A percentile compares a stretch with the other conserved stretches of the same genome.
These are phyloP conservation scores for Leucozona laternaria DNA, from an alignment of 2,888 invertebrate genomes.

Conservation along the genomic window DNA sequence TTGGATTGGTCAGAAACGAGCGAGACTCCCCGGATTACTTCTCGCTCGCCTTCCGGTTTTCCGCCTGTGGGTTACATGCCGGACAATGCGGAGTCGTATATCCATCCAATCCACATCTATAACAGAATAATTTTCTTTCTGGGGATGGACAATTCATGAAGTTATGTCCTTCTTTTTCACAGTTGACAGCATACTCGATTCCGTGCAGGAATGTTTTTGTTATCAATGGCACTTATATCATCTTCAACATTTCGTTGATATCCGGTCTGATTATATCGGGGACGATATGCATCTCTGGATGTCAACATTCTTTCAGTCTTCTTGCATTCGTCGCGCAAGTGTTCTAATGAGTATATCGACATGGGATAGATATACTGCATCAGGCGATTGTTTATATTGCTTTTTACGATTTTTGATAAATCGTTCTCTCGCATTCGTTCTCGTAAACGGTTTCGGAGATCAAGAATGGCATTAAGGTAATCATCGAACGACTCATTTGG, in stretches of 20 bases:
- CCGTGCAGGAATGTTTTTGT: neutral
- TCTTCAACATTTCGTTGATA: too few relatives aligned
- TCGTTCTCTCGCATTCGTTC: neutral
- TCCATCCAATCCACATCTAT: slow-evolving; percentile 13
- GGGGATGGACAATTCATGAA: slow-evolving; percentile 16
- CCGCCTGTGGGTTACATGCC: neutral
- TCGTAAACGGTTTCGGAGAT: slow-evolving; percentile 2
- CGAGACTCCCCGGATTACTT: slow-evolving; percentile 21
- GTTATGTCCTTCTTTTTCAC: slow-evolving; percentile 7
- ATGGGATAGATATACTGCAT: slow-evolving; percentile 18
- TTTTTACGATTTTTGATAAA: slow-evolving; percentile 9
- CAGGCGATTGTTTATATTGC: neutral
- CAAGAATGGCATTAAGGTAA: slow-evolving; percentile 12
- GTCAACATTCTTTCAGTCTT: slow-evolving; percentile 5
- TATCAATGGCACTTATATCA: neutral
- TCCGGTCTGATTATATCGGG: too few relatives aligned
- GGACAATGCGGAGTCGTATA: slow-evolving; percentile 11
- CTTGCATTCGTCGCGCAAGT: slow-evolving; percentile 25
- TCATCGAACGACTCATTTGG: slow-evolving; percentile 25
- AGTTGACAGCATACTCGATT: slow-evolving; percentile 9
- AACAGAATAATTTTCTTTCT: slow-evolving; percentile 23
- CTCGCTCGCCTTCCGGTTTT: slow-evolving; percentile 28
- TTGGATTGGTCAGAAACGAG: slow-evolving; percentile 6
- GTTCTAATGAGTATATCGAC: too few relatives aligned
- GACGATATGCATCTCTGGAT: neutral